Evolutionary conservation across 2,113 vertebrate species (phyloP), one percentile per base, ranked within the genome.

Genomic region (Megalops atlanticus): DNA sequence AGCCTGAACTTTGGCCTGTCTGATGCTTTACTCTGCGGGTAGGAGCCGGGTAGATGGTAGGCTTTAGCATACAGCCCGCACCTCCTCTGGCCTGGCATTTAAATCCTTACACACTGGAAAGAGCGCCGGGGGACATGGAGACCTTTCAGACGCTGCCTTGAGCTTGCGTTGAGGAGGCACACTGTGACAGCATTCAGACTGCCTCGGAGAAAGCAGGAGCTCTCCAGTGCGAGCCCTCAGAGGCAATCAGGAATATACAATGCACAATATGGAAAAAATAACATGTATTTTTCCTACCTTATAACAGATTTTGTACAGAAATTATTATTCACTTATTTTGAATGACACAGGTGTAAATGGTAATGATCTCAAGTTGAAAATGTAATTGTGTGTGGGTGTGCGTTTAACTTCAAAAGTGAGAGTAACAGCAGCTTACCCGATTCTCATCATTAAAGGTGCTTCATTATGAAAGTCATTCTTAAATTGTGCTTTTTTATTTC

Each of bases 1-100:
- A 33, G 31, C n/a, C n/a, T 86, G 82, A 90, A 89, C 85, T 87
- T 90, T 90, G 86, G 83, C 88, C 87, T 83, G 86, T 87, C 81
- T 43, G 68, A 69, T 79, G 85, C 86, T 84, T 88, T 87, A 81
- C 83, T 15, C 8, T 4, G 10, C 18, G 24, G 45, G 79, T 81
- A 78, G 10, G 72, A 39, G 81, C 73, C 71, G 35, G 35, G 27
- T 77, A 75, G 83, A 83, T 21, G 75, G 40, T 72, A 83, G 87
- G n/a, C n/a, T n/a, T n/a, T n/a, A n/a, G n/a, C n/a, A n/a, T n/a
- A n/a, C n/a, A n/a, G n/a, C 81, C 85, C 73, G 27, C 43, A 69
- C 6, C 41, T 76, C 52, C 74, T 52, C 24, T 10, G 69, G 39
- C 41, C 38, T 80, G 68, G 72, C 71, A 75, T 81, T 81, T 82